Evolutionary conservation across 2,797 vertebrate species (phyloP), one percentile per base, ranked within the genome.

Genomic region (Danio choprae): DNA sequence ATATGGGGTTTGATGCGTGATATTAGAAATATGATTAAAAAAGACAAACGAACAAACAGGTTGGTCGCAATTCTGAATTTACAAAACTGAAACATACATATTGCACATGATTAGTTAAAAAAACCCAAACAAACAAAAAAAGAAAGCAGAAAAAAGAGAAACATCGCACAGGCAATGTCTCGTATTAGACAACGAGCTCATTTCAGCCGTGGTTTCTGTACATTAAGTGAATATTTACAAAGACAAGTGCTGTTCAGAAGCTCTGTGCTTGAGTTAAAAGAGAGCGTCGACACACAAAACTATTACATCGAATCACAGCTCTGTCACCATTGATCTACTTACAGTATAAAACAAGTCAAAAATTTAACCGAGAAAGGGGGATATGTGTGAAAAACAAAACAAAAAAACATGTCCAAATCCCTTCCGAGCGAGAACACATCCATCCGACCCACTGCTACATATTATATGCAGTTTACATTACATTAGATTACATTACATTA

Each of bases 1-100:
- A 87, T 85, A 86, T 80, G 74, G 86, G 85, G 85, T 20, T 20
- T 15, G 71, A 80, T 60, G 86, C 86, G 86, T 82, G 82, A 88
- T 81, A 71, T 74, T 83, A 16, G 79, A 65, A 60, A 76, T 67
- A 65, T 81, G 29, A 69, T 48, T 29, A 60, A 86, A 87, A 83
- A 70, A 51, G 59, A 72, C n/a, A 69, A 63, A 79, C 85, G 83
- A 11, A 63, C 83, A 72, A 87, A 85, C 78, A 72, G 86, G 53
- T 80, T 86, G 79, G 87, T 85, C 84, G 87, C 82, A 84, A 83
- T 60, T 86, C 81, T 79, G 86, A 85, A 89, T 83, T 43, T 77
- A 91, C 81, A 89, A 89, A 89, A 87, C 82, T 82, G 85, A 87
- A 87, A 89, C 87, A 92, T 91, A 92, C 64, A 85, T 89, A 93